A percentile compares a stretch with the other conserved stretches of the same genome.
phyloP scores from a whole-genome alignment of 2,888 invertebrate genomes.

The Pilophorus perplexus region DNA sequence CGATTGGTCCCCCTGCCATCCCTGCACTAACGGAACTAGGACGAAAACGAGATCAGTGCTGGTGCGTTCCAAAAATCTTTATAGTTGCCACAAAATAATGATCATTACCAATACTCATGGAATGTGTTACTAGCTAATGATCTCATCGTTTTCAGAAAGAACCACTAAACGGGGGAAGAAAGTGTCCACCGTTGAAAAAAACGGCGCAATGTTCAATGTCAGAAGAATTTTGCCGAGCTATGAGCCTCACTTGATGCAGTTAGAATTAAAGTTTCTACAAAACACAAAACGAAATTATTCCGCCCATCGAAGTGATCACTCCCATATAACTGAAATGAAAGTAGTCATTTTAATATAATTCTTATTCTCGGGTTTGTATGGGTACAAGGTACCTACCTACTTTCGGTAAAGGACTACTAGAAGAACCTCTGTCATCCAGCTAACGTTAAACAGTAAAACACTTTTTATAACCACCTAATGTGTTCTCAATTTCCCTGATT shows the following conservation, averaged over 20 bases:
- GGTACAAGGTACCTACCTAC: too few relatives aligned
- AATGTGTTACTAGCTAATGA: constrained; percentile 46
- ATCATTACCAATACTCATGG: too few relatives aligned
- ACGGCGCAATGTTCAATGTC: constrained; percentile 38
- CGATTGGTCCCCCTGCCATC: constrained; percentile 74
- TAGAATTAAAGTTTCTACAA: not conserved
- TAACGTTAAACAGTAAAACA: too few relatives aligned
- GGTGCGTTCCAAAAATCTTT: constrained; percentile 33
- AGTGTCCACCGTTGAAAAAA: constrained; percentile 57
- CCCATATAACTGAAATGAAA: too few relatives aligned
- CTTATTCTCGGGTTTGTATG: too few relatives aligned
- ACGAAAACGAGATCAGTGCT: constrained; percentile 45
- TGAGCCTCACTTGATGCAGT: not conserved
- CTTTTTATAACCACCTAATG: too few relatives aligned
- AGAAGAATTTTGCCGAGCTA: constrained; percentile 38
- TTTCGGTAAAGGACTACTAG: too few relatives aligned
- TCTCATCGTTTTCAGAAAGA: constrained; percentile 53
- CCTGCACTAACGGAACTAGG: constrained; percentile 68
- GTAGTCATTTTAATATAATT: too few relatives aligned
- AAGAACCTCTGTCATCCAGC: too few relatives aligned
- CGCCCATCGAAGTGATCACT: too few relatives aligned
- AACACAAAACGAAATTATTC: not conserved
- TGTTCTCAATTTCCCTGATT: too few relatives aligned
- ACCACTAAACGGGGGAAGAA: constrained; percentile 62
- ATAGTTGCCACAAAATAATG: not conserved